phyloP scores from a whole-genome alignment of 2,888 invertebrate genomes.

The Sminthurides aquaticus region DNA sequence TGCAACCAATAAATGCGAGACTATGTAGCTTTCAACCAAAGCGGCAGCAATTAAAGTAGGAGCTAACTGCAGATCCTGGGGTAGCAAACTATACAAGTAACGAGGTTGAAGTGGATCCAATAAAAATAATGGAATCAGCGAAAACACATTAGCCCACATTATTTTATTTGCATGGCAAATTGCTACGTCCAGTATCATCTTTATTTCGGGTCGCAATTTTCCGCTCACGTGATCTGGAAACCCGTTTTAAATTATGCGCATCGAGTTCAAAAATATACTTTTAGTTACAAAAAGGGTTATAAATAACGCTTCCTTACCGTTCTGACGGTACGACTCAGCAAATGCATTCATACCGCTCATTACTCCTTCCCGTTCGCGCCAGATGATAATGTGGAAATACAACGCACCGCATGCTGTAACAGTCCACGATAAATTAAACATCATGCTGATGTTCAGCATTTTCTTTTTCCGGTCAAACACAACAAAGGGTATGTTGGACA shows the following conservation, averaged over 20 bases:
- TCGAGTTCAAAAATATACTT: too few relatives aligned
- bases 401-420: background rate
- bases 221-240: too few relatives aligned
- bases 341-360: background rate
- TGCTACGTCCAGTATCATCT: too few relatives aligned
- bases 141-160: background rate
- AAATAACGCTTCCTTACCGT: too few relatives aligned
- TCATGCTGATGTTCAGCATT: background rate
- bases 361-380: background rate
- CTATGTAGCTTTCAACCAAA: background rate
- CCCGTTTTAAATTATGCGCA: too few relatives aligned
- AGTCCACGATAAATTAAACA: background rate
- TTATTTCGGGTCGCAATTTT: too few relatives aligned
- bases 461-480: background rate
- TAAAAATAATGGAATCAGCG: background rate
- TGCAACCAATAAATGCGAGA: background rate
- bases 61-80: background rate
- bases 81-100: background rate
- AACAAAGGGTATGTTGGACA: background rate
- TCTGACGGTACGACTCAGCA: background rate
- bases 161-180: background rate
- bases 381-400: background rate
- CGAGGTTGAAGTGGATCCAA: background rate
- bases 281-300: too few relatives aligned
- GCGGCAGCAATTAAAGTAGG: background rate